phyloP scores from a whole-genome alignment of 2,888 invertebrate species.

The Thecophora atra region DNA sequence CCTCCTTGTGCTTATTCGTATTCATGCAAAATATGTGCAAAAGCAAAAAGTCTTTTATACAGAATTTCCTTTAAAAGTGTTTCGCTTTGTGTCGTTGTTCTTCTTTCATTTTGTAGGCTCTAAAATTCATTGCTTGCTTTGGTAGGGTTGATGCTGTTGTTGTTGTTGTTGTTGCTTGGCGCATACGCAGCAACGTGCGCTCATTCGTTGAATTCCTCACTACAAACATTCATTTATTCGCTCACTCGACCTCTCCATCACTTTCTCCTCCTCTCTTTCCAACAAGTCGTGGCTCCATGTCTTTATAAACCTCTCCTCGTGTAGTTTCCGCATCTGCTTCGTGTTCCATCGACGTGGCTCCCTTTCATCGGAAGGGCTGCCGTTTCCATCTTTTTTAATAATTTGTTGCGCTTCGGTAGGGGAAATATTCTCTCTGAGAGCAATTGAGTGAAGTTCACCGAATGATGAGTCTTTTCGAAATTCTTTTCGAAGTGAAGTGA shows the following conservation, averaged over 20 bases:
- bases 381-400: neutral
- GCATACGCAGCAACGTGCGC: conserved; percentile 32
- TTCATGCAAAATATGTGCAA: too few species aligned
- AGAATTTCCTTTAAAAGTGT: neutral
- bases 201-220: conserved; percentile 27
- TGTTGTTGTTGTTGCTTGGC: conserved; percentile 23
- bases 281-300: neutral
- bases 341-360: neutral
- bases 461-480: too few species aligned
- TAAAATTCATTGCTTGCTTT: conserved; percentile 1
- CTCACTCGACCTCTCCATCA: conserved; percentile 43
- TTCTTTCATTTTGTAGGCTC: conserved; percentile 2
- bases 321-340: neutral
- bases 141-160: neutral
- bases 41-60: too few species aligned
- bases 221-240: conserved; percentile 41
- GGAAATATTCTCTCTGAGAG: too few species aligned
- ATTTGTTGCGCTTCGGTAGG: neutral
- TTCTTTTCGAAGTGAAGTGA: too few species aligned
- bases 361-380: neutral
- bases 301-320: neutral
- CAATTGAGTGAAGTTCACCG: too few species aligned
- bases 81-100: conserved; percentile 14
- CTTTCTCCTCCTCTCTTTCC: conserved; percentile 35
- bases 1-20: too few species aligned